Evolutionary conservation across 1,140 invertebrate species (phyloP).

Genomic region (Pemphigus obesinymphae): DNA sequence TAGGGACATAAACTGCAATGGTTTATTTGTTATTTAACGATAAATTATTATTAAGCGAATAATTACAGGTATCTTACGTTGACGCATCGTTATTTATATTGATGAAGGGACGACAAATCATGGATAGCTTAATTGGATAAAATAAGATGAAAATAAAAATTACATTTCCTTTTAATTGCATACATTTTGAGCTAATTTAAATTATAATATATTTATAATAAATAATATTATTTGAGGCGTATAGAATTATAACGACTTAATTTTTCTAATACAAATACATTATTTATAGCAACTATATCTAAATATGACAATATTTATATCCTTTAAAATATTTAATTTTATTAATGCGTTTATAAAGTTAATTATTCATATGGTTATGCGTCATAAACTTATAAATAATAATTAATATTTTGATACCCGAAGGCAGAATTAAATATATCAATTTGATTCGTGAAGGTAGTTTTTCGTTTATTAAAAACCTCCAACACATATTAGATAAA

Average conservation of each 20-base stretch:
- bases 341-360: too few species aligned
- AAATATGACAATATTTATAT: too few species aligned
- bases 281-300: too few species aligned
- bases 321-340: too few species aligned
- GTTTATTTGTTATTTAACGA: conserved; percentile 1
- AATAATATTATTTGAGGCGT: neutral
- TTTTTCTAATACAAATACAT: too few species aligned
- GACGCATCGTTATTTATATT: neutral
- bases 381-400: too few species aligned
- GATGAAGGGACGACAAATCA: neutral
- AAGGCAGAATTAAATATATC: too few species aligned
- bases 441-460: too few species aligned
- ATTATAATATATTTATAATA: neutral
- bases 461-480: too few species aligned
- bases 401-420: too few species aligned
- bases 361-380: too few species aligned
- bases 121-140: neutral
- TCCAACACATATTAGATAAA: too few species aligned
- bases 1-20: neutral
- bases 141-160: neutral
- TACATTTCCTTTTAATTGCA: neutral
- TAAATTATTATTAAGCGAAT: neutral
- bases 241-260: neutral
- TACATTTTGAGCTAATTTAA: neutral
- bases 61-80: neutral